Base-by-base conservation (phyloP, 2,888 invertebrate genomes). In the Mylabris sibirica region DNA sequence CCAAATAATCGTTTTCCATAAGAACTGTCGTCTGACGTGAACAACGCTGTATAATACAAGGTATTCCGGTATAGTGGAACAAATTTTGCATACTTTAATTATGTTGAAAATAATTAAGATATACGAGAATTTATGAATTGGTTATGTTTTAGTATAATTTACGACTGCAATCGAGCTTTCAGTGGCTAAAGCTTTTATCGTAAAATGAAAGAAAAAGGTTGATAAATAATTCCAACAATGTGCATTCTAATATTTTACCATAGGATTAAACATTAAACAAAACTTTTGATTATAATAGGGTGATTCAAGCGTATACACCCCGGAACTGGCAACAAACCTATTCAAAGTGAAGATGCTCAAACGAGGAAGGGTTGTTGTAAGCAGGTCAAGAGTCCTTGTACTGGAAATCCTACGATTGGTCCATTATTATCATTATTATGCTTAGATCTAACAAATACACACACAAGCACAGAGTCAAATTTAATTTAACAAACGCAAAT, bases 321-420 rank as follows among this genome's bases (percentile, higher is more conserved):
- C 49, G 49, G 49, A 49, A 49, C 49, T 49, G 49, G 49, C 49
- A 49, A 49, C 49, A 49, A 49, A 49, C 49, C 20, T 20, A 49
- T 49, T 49, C 63, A 63, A 63, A 26, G 44, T 41, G 63, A 20
- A 63, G 26, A 63, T 24, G 38, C 35, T 20, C 44, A 60, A 35
- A 26, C 26, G 59, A 64, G 65, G 64, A 63, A 72, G 72, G 74
- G 74, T 30, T 30, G 73, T 74, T 73, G 67, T 67, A 73, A 74
- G 69, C 66, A 72, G 74, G 74, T 73, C 74, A 74, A 74, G 74
- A 72, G 74, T 66, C 17, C 60, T 57, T 59, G 60, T 44, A 57
- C 66, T 70, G 70, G 72, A 71, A 69, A 63, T 71, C 20, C 49
- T 22, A 64, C 67, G 70, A 66, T 64, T 63, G 64, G 72, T 70